Conservation (phyloP, 2,888 invertebrate species). For the Drosophila suboccidentalis region DNA sequence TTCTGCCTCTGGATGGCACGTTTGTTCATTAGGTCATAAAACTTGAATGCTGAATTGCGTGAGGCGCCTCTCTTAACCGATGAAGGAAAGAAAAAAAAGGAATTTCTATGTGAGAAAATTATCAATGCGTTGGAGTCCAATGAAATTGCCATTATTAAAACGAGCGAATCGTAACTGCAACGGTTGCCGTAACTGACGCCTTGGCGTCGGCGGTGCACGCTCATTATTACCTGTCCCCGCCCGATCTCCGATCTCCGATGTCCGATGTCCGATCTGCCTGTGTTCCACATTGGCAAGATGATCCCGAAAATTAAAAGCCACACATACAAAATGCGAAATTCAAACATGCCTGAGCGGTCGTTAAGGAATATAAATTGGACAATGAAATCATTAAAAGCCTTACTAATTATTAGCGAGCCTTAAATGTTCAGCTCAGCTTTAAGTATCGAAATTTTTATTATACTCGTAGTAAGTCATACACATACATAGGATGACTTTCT, state of each 20-base stretch:
- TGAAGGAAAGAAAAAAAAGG: slow-evolving; percentile 49
- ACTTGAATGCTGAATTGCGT: slow-evolving; percentile 81
- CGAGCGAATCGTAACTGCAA: slow-evolving; percentile 63
- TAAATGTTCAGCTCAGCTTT: slow-evolving; percentile 57
- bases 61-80: slow-evolving; percentile 81
- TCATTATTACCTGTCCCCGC: slow-evolving; percentile 23
- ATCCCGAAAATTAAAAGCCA: slow-evolving; percentile 58
- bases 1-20: slow-evolving; percentile 23
- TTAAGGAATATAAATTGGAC: slow-evolving; percentile 83
- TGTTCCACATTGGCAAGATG: slow-evolving; percentile 49
- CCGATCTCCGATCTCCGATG: background rate
- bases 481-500: slow-evolving; percentile 9
- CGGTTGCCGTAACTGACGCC: slow-evolving; percentile 22
- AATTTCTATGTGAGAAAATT: slow-evolving; percentile 82
- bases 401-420: slow-evolving; percentile 66
- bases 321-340: slow-evolving; percentile 45
- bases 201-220: slow-evolving; percentile 42
- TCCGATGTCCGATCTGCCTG: slow-evolving; percentile 6
- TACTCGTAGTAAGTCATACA: slow-evolving; percentile 15
- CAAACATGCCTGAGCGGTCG: slow-evolving; percentile 66
- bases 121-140: slow-evolving; percentile 83
- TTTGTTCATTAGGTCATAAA: slow-evolving; percentile 78
- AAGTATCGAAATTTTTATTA: slow-evolving; percentile 51
- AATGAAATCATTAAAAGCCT: slow-evolving; percentile 83
- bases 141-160: slow-evolving; percentile 78